Conservation (phyloP, 2,113 vertebrate species). For the Buteo buteo region DNA sequence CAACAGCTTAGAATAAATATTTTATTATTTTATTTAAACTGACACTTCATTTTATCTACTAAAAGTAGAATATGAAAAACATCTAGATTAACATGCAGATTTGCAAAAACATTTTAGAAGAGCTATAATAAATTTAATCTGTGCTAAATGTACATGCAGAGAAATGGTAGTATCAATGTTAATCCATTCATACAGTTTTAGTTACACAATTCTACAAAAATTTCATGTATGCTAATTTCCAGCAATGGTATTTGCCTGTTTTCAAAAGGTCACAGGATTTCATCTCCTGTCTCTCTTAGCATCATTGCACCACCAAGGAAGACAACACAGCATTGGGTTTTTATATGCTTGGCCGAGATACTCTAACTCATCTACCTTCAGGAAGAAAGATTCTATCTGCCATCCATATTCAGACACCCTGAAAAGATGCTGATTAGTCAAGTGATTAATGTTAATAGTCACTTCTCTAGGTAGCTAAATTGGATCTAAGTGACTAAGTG, state of each 20-base stretch:
- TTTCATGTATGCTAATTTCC: background rate
- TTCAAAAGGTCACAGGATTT: conserved; percentile 6
- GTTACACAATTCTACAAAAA: background rate
- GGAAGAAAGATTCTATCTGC: background rate
- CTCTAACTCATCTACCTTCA: background rate
- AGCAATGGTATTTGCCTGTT: background rate
- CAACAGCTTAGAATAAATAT: background rate
- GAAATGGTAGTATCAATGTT: background rate
- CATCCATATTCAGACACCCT: background rate
- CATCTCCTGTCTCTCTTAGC: background rate
- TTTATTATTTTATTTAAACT: background rate
- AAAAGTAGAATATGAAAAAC: background rate
- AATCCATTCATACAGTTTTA: background rate
- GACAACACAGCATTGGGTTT: background rate
- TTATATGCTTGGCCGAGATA: background rate
- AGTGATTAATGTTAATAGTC: background rate
- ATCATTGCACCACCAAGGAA: background rate
- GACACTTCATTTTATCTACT: background rate
- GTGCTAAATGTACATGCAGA: background rate
- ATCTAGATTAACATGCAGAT: background rate
- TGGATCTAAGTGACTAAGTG: background rate
- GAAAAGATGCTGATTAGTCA: background rate
- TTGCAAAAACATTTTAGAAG: background rate
- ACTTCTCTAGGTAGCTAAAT: background rate
- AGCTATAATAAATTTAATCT: background rate